Conservation (phyloP, 2,797 vertebrate genomes). For the Tragopan temminckii region DNA sequence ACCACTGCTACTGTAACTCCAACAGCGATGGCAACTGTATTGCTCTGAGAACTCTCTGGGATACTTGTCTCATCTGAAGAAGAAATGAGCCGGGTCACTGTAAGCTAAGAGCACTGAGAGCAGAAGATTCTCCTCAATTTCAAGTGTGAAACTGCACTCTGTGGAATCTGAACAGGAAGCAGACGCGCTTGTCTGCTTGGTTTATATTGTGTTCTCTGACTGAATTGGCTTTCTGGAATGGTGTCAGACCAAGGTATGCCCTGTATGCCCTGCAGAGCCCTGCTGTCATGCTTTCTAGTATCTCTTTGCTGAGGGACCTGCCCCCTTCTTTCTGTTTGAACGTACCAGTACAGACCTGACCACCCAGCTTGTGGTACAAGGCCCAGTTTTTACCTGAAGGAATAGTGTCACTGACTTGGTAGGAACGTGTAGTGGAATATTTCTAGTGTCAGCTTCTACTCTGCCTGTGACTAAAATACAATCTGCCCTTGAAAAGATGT, state of each 20-base stretch:
- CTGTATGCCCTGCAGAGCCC: background rate
- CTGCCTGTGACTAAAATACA: background rate
- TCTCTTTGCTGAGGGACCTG: background rate
- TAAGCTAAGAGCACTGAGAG: background rate
- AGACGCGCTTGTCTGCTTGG: background rate
- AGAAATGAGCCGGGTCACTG: background rate
- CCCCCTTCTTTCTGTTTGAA: background rate
- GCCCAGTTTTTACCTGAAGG: background rate
- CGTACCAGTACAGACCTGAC: background rate
- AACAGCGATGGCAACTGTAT: rapidly evolving
- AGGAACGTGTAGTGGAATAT: background rate
- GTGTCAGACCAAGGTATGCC: background rate
- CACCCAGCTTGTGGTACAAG: too few species aligned
- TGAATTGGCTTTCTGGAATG: background rate
- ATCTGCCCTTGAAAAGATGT: background rate
- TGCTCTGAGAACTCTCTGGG: rapidly evolving
- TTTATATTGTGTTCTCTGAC: background rate
- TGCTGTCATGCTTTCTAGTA: background rate
- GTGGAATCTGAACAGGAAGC: background rate
- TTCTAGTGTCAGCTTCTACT: background rate
- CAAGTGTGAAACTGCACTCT: background rate
- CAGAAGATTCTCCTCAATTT: background rate
- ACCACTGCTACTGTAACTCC: background rate
- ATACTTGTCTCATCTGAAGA: background rate
- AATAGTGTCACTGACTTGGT: background rate